phyloP scores from a whole-genome alignment of 2,888 invertebrate species.

The Euclidia mi region DNA sequence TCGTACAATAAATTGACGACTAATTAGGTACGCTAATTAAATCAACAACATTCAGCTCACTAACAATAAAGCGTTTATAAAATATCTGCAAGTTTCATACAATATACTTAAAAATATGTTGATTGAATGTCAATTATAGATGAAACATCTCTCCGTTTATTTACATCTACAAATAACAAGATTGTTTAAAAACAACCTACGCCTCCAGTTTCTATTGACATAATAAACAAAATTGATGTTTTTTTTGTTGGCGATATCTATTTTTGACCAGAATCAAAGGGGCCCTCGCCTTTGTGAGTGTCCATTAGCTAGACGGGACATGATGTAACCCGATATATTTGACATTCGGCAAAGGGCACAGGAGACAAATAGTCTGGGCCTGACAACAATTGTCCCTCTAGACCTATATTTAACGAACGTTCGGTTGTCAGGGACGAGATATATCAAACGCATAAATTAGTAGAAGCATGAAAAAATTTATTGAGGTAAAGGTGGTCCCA shows the following conservation, averaged over 20 bases:
- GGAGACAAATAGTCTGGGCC: conserved; percentile 14
- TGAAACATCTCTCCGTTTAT: too few relatives aligned
- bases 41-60: too few relatives aligned
- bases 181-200: background rate
- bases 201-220: conserved; percentile 4
- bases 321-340: conserved; percentile 27
- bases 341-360: conserved; percentile 17
- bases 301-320: conserved; percentile 14
- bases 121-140: too few relatives aligned
- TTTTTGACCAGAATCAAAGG: conserved; percentile 13
- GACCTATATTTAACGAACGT: conserved; percentile 5
- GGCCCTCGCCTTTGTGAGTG: conserved; percentile 7
- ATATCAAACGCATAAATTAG: too few relatives aligned
- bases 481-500: too few relatives aligned
- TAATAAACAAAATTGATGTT: conserved; percentile 13
- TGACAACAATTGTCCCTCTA: conserved; percentile 10
- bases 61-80: too few relatives aligned
- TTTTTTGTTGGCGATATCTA: conserved; percentile 9
- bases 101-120: too few relatives aligned
- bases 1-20: too few relatives aligned
- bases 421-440: background rate
- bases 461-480: too few relatives aligned
- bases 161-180: too few relatives aligned
- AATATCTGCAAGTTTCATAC: too few relatives aligned
- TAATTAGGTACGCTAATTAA: too few relatives aligned